Evolutionary conservation across 2,888 invertebrate species (phyloP).

Genomic region (Nysson spinosus): DNA sequence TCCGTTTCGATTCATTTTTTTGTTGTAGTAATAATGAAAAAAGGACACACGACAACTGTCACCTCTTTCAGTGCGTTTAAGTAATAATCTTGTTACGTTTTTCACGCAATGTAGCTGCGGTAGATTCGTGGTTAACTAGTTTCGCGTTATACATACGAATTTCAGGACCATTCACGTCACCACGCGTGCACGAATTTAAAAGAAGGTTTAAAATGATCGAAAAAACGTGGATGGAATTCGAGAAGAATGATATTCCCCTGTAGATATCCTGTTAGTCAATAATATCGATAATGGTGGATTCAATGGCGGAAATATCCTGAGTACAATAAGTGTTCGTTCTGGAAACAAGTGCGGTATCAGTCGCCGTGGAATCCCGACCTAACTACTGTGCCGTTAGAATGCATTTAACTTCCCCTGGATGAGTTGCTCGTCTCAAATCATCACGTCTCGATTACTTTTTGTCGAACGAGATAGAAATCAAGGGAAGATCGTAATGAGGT

Average conservation of each 20-base stretch:
- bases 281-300: conserved; percentile 22
- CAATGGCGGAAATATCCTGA: conserved; percentile 9
- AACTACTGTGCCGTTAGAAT: background rate
- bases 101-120: too few relatives aligned
- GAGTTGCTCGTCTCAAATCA: background rate
- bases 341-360: background rate
- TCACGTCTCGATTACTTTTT: background rate
- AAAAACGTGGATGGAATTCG: conserved; percentile 11
- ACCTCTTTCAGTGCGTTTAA: too few relatives aligned
- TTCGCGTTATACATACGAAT: too few relatives aligned
- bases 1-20: too few relatives aligned
- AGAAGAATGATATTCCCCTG: conserved; percentile 20
- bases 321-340: conserved; percentile 24
- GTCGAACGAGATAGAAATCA: background rate
- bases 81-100: too few relatives aligned
- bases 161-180: too few relatives aligned
- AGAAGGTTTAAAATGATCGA: too few relatives aligned
- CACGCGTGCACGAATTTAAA: too few relatives aligned
- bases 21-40: too few relatives aligned
- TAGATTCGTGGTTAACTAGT: too few relatives aligned
- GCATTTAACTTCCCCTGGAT: background rate
- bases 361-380: background rate
- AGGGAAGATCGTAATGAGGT: background rate
- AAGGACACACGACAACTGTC: too few relatives aligned
- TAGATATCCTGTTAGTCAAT: background rate